Percentiles rank a stretch among this genome's conserved stretches.
Evolutionary conservation across 2,888 invertebrate genomes (phyloP).

Genomic region (Caenorhabditis drosophilae): DNA sequence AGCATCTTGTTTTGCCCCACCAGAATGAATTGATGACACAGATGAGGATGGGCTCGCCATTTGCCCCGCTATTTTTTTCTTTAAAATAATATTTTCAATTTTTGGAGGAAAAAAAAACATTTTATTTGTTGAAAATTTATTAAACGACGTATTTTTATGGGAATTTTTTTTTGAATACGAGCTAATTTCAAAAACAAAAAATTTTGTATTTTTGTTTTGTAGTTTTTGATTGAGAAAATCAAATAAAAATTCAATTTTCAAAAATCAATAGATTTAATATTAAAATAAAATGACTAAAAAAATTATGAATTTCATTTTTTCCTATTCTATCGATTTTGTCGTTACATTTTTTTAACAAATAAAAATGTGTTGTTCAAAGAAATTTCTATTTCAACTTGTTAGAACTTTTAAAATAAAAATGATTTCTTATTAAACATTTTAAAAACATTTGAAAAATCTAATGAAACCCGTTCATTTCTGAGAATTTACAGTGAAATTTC

Average conservation of each 20-base stretch:
- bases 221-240: neutral
- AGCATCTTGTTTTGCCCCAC: constrained; percentile 76
- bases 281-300: neutral
- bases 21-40: constrained; percentile 55
- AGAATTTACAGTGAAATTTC: too few species aligned
- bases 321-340: neutral
- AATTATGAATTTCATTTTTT: neutral
- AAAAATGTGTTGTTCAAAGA: too few species aligned
- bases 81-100: constrained; percentile 15
- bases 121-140: too few species aligned
- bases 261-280: neutral
- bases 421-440: too few species aligned
- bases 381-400: too few species aligned
- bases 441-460: too few species aligned
- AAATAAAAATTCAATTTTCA: neutral
- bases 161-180: neutral
- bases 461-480: too few species aligned
- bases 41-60: constrained; percentile 58
- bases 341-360: neutral
- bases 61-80: constrained; percentile 60
- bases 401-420: too few species aligned
- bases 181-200: neutral
- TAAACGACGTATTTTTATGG: too few species aligned
- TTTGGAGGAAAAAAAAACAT: neutral
- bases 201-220: neutral